A percentile compares a stretch with the other conserved stretches of the same genome.
Evolutionary conservation across 64 coral and sea anemone genomes (phyloP).

Genomic region (Porites lutea): DNA sequence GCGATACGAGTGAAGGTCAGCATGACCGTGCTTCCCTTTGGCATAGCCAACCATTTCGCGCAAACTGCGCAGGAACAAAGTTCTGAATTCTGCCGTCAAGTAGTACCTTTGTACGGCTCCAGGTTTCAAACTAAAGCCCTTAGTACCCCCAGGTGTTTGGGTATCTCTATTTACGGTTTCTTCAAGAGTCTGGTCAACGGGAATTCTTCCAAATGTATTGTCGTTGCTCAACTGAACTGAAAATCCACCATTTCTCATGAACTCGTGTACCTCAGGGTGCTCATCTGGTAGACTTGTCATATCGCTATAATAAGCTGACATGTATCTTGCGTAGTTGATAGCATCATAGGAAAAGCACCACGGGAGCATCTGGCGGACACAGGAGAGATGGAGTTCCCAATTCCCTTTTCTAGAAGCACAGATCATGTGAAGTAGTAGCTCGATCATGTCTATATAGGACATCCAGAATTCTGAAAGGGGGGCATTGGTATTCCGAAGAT

Average conservation of each 20-base stretch:
- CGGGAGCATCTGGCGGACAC: constrained; percentile 16
- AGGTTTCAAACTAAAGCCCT: no score
- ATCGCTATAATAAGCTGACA: constrained; percentile 18
- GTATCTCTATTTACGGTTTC: background rate
- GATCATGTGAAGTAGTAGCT: constrained; percentile 18
- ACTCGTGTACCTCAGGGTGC: no score
- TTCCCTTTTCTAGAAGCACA: constrained; percentile 1
- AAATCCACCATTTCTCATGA: no score
- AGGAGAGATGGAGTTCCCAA: constrained; percentile 4
- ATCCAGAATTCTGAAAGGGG: background rate
- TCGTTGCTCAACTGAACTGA: constrained; percentile 18
- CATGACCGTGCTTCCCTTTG: no score
- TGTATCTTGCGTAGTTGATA: constrained; percentile 23
- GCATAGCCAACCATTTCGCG: no score
- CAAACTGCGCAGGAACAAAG: constrained; percentile 33
- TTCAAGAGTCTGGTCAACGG: constrained; percentile 3
- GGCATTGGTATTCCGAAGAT: constrained; percentile 29
- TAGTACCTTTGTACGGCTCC: background rate
- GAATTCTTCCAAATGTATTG: background rate
- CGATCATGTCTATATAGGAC: constrained; percentile 1
- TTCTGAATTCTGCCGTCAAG: background rate
- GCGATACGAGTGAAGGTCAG: no score
- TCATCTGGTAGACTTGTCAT: no score
- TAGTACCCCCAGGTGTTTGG: no score
- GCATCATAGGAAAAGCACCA: constrained; percentile 27